These are phyloP conservation scores for Morone chrysops DNA, from an alignment of 2,113 vertebrate species.

Conservation along the genomic window DNA sequence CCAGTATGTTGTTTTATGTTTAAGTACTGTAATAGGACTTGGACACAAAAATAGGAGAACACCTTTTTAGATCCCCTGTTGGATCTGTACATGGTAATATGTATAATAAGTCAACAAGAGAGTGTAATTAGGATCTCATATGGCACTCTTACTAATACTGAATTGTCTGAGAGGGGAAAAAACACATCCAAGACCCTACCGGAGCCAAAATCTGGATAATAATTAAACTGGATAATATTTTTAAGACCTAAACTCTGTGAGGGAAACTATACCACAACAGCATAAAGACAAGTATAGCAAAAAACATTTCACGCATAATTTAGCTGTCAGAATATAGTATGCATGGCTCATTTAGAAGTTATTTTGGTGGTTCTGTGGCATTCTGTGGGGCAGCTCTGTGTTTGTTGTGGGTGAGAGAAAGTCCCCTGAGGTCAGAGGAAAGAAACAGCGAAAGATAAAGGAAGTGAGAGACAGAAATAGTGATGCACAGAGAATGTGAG, in stretches of 20 bases:
- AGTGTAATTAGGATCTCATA: not conserved
- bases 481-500: not conserved
- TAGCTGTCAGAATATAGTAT: conserved; percentile 47
- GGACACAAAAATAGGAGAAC: not conserved
- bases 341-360: conserved; percentile 33
- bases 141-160: not conserved
- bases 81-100: not conserved
- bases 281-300: conserved; percentile 20
- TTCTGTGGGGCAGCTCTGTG: conserved; percentile 21
- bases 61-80: not conserved
- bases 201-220: not conserved
- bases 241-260: not conserved
- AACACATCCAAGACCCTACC: not conserved
- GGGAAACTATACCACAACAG: not conserved
- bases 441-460: conserved; percentile 24
- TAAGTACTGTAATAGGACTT: not conserved
- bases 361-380: conserved; percentile 29
- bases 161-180: not conserved
- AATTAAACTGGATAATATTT: not conserved
- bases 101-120: not conserved
- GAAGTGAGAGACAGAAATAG: conserved; percentile 12
- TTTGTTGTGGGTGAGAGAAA: conserved; percentile 41
- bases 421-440: conserved; percentile 29
- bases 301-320: conserved; percentile 46
- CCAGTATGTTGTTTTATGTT: not conserved